Conservation (phyloP, 2,113 vertebrate genomes). For the Phaethon lepturus region DNA sequence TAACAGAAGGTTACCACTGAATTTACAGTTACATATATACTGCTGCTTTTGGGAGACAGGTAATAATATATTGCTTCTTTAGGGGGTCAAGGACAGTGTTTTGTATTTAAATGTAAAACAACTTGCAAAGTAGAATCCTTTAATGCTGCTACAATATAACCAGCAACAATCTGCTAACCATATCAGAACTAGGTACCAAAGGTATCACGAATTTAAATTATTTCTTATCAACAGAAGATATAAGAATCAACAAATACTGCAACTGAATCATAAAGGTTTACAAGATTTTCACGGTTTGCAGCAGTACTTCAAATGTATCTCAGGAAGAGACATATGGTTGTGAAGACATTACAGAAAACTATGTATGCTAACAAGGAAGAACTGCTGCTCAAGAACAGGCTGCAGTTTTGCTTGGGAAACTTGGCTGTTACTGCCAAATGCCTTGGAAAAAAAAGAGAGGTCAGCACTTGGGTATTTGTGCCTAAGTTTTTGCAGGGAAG, state of each 20-base stretch:
- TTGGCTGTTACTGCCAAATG: background rate
- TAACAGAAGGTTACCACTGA: background rate
- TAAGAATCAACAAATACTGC: background rate
- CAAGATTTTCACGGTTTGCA: background rate
- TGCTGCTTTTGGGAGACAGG: background rate
- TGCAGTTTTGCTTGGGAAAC: background rate
- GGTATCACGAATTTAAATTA: background rate
- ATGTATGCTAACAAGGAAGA: background rate
- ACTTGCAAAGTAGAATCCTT: background rate
- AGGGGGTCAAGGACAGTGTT: background rate
- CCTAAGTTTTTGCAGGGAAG: background rate
- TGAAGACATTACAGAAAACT: background rate
- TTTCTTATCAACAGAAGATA: background rate
- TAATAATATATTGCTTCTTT: background rate
- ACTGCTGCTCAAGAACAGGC: background rate
- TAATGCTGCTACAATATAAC: background rate
- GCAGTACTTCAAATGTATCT: background rate
- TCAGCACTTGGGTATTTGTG: background rate
- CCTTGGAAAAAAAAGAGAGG: background rate
- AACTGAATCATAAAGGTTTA: background rate
- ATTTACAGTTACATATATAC: background rate
- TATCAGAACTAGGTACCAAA: background rate
- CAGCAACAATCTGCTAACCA: background rate
- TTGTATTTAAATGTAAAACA: background rate
- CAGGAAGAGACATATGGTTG: background rate